These are phyloP conservation scores for Gadus chalcogrammus DNA, from an alignment of 2,113 vertebrate genomes.

Conservation along the genomic window DNA sequence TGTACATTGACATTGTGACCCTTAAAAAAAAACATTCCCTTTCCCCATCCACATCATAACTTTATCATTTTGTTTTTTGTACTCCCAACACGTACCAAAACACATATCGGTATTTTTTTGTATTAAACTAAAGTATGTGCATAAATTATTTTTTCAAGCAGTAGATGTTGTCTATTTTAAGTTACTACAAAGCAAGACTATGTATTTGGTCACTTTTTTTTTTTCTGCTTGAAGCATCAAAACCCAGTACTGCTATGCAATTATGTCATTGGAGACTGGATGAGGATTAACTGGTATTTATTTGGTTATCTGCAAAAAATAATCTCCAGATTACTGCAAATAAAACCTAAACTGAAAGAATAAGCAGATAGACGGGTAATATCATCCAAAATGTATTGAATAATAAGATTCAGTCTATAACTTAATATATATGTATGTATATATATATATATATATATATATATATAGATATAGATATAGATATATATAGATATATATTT, in stretches of 20 bases:
- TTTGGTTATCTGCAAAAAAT: slow-evolving; percentile 23
- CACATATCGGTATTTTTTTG: slow-evolving; percentile 52
- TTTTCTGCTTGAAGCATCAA: slow-evolving; percentile 1
- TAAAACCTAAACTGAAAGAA: background rate
- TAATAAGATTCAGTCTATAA: too few relatives aligned
- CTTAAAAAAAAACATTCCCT: background rate
- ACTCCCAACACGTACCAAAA: slow-evolving; percentile 2
- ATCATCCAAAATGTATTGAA: background rate
- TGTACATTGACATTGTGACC: background rate
- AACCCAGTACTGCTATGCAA: background rate
- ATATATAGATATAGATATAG: too few relatives aligned
- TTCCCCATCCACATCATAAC: background rate
- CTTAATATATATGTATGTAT: too few relatives aligned
- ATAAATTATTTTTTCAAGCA: slow-evolving; percentile 41
- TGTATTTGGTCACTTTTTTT: background rate
- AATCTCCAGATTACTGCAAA: slow-evolving; percentile 27
- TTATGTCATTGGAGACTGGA: slow-evolving; percentile 33
- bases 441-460: too few relatives aligned
- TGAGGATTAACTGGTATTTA: slow-evolving; percentile 33
- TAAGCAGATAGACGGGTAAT: background rate
- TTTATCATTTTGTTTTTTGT: background rate
- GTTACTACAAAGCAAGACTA: background rate
- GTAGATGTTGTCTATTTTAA: background rate
- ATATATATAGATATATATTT: too few relatives aligned
- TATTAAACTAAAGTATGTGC: slow-evolving; percentile 43